A percentile compares a stretch with the other conserved stretches of the same genome.
phyloP scores from a whole-genome alignment of 2,888 invertebrate species.

The Elegia similella region DNA sequence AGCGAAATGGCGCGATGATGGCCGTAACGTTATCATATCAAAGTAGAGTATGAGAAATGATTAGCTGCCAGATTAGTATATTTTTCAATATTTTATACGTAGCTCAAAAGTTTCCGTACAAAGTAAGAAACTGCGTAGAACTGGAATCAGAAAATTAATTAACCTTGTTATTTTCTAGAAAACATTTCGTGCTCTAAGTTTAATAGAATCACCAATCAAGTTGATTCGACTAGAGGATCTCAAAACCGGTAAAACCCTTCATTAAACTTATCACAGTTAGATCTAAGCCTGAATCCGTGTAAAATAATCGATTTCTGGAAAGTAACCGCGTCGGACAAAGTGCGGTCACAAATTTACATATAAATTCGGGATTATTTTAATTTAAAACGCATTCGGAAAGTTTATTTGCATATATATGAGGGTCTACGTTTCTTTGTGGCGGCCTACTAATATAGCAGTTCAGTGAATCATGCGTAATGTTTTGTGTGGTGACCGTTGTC shows the following conservation, averaged over 20 bases:
- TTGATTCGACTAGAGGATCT: constrained; percentile 55
- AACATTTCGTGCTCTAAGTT: constrained; percentile 21
- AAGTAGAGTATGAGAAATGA: constrained; percentile 5
- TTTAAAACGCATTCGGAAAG: constrained; percentile 74
- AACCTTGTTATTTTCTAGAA: constrained; percentile 19
- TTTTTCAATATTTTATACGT: background rate
- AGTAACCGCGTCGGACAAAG: constrained; percentile 74
- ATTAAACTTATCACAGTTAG: constrained; percentile 70
- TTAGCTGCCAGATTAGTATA: background rate
- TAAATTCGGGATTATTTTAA: constrained; percentile 79
- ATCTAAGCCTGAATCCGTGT: constrained; percentile 71
- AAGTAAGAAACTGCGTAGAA: background rate
- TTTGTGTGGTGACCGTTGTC: constrained; percentile 19
- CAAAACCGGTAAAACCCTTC: constrained; percentile 65
- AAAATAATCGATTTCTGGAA: constrained; percentile 74
- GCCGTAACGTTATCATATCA: constrained; percentile 4
- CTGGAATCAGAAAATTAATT: background rate
- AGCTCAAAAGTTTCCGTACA: background rate
- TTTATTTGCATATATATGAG: constrained; percentile 78
- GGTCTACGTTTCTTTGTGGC: constrained; percentile 68
- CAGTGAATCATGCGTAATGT: constrained; percentile 38
- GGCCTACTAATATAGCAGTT: constrained; percentile 61
- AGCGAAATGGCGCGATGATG: no score
- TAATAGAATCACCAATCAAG: constrained; percentile 57
- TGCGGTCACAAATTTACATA: constrained; percentile 78